These are phyloP conservation scores for Diglossa cyanea DNA, from an alignment of 2,797 vertebrate species.

Conservation along the genomic window DNA sequence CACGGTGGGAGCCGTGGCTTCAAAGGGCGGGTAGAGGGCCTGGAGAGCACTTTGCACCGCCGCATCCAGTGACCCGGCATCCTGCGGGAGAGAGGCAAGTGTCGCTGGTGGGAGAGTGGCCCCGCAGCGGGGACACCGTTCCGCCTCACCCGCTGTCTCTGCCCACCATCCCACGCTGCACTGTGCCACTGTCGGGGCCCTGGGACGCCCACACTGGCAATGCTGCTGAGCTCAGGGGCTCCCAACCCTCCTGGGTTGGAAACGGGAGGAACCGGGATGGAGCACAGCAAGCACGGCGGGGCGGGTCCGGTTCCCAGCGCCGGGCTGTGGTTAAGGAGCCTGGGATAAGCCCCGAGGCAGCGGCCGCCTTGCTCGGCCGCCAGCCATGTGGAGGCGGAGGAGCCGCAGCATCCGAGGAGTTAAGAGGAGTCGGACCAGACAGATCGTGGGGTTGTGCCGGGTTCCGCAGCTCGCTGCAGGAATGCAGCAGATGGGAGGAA, in stretches of 20 bases:
- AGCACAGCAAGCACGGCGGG: not conserved
- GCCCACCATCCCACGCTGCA: not conserved
- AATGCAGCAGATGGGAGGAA: slow-evolving; percentile 35
- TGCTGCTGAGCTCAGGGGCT: rapidly evolving
- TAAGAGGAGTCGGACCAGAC: not conserved
- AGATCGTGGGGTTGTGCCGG: not conserved
- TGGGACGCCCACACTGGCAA: rapidly evolving
- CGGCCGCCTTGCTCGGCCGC: rapidly evolving
- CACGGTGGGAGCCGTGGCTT: slow-evolving; percentile 87
- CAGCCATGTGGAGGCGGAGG: not conserved
- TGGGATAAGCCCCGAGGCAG: rapidly evolving
- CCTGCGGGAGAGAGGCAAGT: slow-evolving; percentile 67
- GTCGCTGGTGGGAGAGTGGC: rapidly evolving
- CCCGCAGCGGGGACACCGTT: rapidly evolving
- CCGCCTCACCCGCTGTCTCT: rapidly evolving
- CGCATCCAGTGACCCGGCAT: slow-evolving; percentile 84
- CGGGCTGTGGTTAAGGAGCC: not conserved
- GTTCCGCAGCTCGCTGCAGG: not conserved
- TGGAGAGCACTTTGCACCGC: slow-evolving; percentile 89
- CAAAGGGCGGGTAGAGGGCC: slow-evolving; percentile 90
- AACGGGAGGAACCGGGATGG: rapidly evolving
- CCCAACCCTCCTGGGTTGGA: not conserved
- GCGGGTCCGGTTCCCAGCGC: rapidly evolving
- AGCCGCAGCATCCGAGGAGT: not conserved
- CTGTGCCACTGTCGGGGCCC: not conserved